Evolutionary conservation across 2,113 vertebrate species (phyloP), one percentile per base, ranked within the genome.

Genomic region (Erpornis zantholeuca): DNA sequence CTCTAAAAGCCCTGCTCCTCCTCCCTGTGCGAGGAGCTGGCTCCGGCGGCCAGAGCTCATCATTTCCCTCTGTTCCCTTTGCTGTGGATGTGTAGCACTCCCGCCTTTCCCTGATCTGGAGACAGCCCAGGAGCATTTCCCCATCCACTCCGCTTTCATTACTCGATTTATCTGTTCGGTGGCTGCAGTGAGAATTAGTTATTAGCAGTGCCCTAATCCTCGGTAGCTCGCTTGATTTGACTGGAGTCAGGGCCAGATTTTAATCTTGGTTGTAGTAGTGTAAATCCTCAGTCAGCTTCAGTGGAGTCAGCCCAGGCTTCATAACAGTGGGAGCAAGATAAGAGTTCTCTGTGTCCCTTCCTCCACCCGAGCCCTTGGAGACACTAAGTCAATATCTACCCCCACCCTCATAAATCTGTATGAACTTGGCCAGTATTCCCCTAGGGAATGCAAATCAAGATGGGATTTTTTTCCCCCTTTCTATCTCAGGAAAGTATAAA

Each of bases 401-500:
- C 92, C 88, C 64, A 68, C 35, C 73, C 71, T 92, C 27, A 12
- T 92, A 90, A 87, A 90, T 90, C 90, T 69, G 25, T 64, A 50
- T 5, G 77, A 94, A 82, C 82, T 64, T 73, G 88, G 70, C 86
- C 52, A 11, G 15, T 56, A 9, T 82, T 59, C 75, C 81, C 59
- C 31, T 11, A 52, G 66, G 83, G 61, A 77, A 94, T 87, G 87
- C 73, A 89, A 94, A 96, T 94, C 85, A 71, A 54, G 64, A 63
- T 11, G 61, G 57, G n/a, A 25, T 38, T 84, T 75, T 7, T 75
- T 8, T 5, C 0, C 35, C 29, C 81, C 53, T 86, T 79, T 91
- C 52, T 89, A 42, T 90, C 61, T 70, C 57, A 50, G 49, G 57
- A 75, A 86, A 90, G 82, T 79, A 86, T 35, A 82, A 95, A 90